phyloP scores from a whole-genome alignment of 2,113 vertebrate species.

The Globicephala melas region DNA sequence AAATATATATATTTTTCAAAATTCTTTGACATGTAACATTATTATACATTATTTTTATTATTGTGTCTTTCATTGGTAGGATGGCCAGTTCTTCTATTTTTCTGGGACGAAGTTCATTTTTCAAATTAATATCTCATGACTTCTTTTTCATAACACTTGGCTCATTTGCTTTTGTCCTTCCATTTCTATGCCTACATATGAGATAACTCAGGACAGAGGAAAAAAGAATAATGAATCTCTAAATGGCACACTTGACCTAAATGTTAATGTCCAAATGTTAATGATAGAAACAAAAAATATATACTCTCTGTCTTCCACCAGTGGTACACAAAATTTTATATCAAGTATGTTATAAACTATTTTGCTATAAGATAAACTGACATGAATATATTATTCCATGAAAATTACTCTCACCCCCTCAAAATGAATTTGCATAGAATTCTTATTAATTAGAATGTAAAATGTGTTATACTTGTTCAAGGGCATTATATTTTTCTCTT shows the following conservation, averaged over 20 bases:
- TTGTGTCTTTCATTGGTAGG: background rate
- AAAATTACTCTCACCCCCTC: background rate
- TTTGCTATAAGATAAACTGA: slow-evolving; percentile 11
- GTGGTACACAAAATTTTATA: background rate
- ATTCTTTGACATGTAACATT: background rate
- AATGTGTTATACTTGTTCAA: background rate
- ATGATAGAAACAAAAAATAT: background rate
- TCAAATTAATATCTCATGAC: background rate
- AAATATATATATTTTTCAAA: background rate
- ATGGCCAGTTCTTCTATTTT: background rate
- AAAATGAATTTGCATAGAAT: background rate
- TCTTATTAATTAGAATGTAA: background rate
- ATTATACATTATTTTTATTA: background rate
- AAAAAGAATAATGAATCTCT: background rate
- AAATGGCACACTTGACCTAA: background rate
- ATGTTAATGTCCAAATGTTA: slow-evolving; percentile 5
- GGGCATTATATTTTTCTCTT: slow-evolving; percentile 8
- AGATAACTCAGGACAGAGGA: background rate
- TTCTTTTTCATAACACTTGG: background rate
- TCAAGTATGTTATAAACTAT: background rate
- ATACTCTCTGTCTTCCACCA: background rate
- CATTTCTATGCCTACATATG: background rate
- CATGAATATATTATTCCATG: background rate
- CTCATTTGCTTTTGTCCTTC: background rate
- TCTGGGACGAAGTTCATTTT: background rate